Percentiles rank a stretch among this genome's conserved stretches.
Evolutionary conservation across 2,888 invertebrate species (phyloP).

Genomic region (Spisula solida): DNA sequence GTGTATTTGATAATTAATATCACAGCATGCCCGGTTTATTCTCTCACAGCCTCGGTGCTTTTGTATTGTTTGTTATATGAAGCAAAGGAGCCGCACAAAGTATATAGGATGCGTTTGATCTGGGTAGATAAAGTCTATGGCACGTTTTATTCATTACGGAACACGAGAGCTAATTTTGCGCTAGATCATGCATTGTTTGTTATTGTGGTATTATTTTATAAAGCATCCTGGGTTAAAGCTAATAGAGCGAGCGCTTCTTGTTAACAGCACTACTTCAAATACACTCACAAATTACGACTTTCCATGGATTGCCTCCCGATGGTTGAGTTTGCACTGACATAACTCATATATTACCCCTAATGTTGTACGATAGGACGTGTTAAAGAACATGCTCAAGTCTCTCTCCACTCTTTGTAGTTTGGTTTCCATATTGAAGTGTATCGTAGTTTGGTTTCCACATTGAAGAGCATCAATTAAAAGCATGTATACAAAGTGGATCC

Average conservation of each 20-base stretch:
- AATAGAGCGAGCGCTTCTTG: not conserved
- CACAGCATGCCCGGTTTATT: not conserved
- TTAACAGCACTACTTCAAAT: constrained; percentile 3
- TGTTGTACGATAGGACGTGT: not conserved
- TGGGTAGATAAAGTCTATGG: constrained; percentile 36
- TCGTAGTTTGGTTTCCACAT: not conserved
- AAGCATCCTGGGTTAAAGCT: not conserved
- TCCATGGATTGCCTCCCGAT: not conserved
- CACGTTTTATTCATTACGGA: constrained; percentile 62
- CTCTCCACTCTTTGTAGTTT: not conserved
- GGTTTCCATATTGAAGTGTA: not conserved
- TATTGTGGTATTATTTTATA: constrained; percentile 39
- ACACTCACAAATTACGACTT: not conserved
- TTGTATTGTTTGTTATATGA: not conserved
- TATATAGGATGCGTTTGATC: constrained; percentile 50
- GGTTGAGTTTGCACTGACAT: constrained; percentile 13
- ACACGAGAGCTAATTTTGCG: constrained; percentile 18
- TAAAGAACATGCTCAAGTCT: not conserved
- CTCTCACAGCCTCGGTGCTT: constrained; percentile 21
- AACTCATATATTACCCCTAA: not conserved
- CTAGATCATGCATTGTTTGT: constrained; percentile 46
- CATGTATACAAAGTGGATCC: constrained; percentile 25
- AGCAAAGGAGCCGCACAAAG: constrained; percentile 48
- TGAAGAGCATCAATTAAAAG: constrained; percentile 13
- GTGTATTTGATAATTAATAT: constrained; percentile 36